A percentile compares a stretch with the other conserved stretches of the same genome.
Conservation (phyloP, 2,797 vertebrate species). For the Natrix natrix region DNA sequence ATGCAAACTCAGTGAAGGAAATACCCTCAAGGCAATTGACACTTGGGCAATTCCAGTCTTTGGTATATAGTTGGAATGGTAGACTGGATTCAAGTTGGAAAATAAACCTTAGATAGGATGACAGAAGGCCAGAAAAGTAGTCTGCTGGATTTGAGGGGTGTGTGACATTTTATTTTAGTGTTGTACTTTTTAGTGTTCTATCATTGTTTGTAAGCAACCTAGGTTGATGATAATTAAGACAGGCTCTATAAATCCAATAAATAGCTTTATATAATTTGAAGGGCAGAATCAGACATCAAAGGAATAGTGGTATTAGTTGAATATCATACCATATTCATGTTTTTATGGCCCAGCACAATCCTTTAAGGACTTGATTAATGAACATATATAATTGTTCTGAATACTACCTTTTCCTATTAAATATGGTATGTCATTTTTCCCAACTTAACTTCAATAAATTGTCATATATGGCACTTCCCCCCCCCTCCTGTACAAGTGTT, state of each 20-base stretch:
- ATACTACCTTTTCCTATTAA: neutral
- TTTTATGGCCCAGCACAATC: neutral
- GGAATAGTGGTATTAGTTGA: neutral
- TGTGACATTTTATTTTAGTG: neutral
- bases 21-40: too few species aligned
- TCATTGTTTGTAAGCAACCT: neutral
- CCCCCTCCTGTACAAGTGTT: neutral
- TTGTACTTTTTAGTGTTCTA: neutral
- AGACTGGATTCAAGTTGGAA: neutral
- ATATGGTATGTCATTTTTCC: neutral
- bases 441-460: neutral
- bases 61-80: neutral
- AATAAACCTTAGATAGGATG: neutral
- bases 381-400: neutral
- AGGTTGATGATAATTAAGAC: neutral
- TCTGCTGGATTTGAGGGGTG: neutral
- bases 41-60: too few species aligned
- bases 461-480: neutral
- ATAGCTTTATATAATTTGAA: neutral
- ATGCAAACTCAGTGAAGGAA: neutral
- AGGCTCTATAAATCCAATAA: neutral
- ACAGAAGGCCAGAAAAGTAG: neutral
- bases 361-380: neutral
- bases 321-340: neutral
- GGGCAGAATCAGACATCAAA: neutral